Conservation (phyloP, 2,113 vertebrate genomes). For the Ptychochromis oligacanthus region DNA sequence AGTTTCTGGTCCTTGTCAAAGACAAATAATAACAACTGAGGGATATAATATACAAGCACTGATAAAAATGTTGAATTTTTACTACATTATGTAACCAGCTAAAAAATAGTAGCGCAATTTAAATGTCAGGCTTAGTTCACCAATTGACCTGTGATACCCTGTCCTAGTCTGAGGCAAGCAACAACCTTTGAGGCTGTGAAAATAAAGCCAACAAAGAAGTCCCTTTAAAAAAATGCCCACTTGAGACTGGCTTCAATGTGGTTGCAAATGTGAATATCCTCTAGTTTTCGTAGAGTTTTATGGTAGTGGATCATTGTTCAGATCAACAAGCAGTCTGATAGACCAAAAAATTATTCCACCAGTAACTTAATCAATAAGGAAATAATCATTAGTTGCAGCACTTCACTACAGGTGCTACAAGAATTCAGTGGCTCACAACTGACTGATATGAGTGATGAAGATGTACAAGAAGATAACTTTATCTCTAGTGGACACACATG, state of each 20-base stretch:
- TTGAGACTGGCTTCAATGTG: too few relatives aligned
- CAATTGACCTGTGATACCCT: too few relatives aligned
- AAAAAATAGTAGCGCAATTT: too few relatives aligned
- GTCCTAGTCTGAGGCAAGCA: too few relatives aligned
- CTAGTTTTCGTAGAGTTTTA: not conserved
- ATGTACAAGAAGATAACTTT: conserved; percentile 47
- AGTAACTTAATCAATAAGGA: not conserved
- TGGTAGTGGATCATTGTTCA: not conserved
- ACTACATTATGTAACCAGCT: not conserved
- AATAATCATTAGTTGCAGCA: not conserved
- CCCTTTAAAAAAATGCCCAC: too few relatives aligned
- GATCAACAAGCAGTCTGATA: not conserved
- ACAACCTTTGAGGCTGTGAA: too few relatives aligned
- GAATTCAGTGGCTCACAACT: not conserved
- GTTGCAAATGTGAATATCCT: not conserved
- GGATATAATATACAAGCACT: not conserved
- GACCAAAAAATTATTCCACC: not conserved
- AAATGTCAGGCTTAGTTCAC: too few relatives aligned
- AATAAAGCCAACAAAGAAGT: too few relatives aligned
- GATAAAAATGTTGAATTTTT: not conserved
- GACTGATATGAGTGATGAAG: conserved; percentile 37
- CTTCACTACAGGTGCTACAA: conserved; percentile 7
- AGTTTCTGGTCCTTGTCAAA: not conserved
- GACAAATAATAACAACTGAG: not conserved
- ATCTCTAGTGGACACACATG: conserved; percentile 30